These are phyloP conservation scores for Drosophila putrida DNA, from an alignment of 2,888 invertebrate genomes.

Conservation along the genomic window DNA sequence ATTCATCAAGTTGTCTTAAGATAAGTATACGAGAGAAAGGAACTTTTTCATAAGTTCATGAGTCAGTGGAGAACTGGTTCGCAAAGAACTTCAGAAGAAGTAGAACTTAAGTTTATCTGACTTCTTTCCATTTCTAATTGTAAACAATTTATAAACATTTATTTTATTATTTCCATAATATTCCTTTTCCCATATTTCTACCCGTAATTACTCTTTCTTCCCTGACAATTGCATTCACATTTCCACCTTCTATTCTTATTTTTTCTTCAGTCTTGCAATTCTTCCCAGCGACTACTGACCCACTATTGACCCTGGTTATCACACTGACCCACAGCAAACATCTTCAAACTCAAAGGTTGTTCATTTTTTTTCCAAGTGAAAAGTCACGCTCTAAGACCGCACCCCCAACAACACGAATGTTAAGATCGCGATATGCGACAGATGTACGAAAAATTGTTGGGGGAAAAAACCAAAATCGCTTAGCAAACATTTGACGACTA, in stretches of 20 bases:
- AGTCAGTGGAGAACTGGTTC: slow-evolving; percentile 9
- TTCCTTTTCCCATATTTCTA: not conserved
- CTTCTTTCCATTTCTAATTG: too few species aligned
- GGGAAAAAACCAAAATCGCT: slow-evolving; percentile 48
- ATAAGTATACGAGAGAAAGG: not conserved
- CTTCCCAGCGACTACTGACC: slow-evolving; percentile 27
- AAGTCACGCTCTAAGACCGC: slow-evolving; percentile 55
- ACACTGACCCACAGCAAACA: slow-evolving; percentile 35
- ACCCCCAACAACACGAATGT: slow-evolving; percentile 34
- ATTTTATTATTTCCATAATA: not conserved
- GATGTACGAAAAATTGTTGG: slow-evolving; percentile 13
- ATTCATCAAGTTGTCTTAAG: slow-evolving; percentile 7
- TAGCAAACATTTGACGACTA: slow-evolving; percentile 60
- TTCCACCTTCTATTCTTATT: not conserved
- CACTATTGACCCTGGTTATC: slow-evolving; percentile 28
- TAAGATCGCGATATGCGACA: slow-evolving; percentile 43
- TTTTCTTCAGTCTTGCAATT: not conserved
- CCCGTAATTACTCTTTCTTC: not conserved
- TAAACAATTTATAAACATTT: too few species aligned
- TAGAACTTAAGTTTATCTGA: not conserved
- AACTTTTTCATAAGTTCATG: slow-evolving; percentile 2
- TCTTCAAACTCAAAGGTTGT: slow-evolving; percentile 15
- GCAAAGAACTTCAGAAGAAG: not conserved
- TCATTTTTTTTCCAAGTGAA: slow-evolving; percentile 16
- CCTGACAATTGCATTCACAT: not conserved